Percentiles rank a stretch among this genome's conserved stretches.
Conservation (phyloP, 1,140 invertebrate genomes). For the Magallana gigas region DNA sequence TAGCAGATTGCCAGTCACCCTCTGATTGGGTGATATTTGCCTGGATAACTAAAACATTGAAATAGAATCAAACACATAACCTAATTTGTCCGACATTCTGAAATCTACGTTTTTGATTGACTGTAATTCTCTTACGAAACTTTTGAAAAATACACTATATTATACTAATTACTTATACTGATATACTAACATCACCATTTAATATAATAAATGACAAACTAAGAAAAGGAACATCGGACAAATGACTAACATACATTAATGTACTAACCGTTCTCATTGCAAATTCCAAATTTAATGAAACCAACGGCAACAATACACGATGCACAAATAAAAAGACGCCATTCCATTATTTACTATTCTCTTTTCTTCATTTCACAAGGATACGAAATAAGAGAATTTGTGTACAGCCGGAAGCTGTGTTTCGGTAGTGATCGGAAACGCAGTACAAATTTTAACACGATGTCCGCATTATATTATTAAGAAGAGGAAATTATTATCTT, state of each 20-base stretch:
- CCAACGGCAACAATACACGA: background rate
- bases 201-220: too few species aligned
- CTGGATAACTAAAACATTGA: background rate
- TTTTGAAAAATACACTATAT: too few species aligned
- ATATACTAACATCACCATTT: too few species aligned
- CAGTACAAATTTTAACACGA: background rate
- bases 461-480: background rate
- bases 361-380: background rate
- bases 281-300: background rate
- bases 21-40: background rate
- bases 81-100: too few species aligned
- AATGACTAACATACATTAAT: too few species aligned
- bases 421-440: background rate
- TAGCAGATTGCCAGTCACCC: background rate
- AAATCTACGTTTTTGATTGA: too few species aligned
- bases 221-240: too few species aligned
- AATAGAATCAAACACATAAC: too few species aligned
- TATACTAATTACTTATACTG: too few species aligned
- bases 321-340: background rate
- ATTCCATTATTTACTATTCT: constrained; percentile 6
- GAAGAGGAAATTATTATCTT: background rate
- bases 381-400: background rate
- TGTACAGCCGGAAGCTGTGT: background rate
- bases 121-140: too few species aligned
- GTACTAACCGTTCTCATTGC: background rate